Percentiles rank a stretch among this genome's conserved stretches.
Evolutionary conservation across 2,888 invertebrate species (phyloP).

Genomic region (Schizaphis graminum): DNA sequence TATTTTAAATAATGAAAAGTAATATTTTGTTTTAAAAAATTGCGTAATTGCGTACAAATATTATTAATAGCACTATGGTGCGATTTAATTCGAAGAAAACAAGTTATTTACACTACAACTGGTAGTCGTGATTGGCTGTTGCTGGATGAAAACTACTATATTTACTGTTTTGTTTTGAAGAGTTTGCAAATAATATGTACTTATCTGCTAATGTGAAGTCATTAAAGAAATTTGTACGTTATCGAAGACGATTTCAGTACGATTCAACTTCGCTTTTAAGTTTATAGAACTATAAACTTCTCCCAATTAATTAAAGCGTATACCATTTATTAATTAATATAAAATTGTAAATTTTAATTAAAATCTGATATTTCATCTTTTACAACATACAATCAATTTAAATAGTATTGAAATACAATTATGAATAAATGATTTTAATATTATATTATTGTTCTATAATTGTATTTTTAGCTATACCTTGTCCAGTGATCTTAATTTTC

Average conservation of each 20-base stretch:
- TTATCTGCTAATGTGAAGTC: background rate
- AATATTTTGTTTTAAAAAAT: background rate
- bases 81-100: background rate
- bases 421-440: background rate
- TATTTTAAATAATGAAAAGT: background rate
- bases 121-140: background rate
- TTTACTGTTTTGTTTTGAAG: background rate
- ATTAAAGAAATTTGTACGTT: background rate
- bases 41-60: background rate
- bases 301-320: conserved; percentile 24
- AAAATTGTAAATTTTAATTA: background rate
- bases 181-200: background rate
- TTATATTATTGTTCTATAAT: background rate
- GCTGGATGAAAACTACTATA: background rate
- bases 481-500: background rate
- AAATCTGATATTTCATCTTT: background rate
- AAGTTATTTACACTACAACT: background rate
- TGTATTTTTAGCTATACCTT: background rate
- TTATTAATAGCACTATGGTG: background rate
- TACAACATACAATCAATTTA: background rate
- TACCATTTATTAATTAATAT: too few relatives aligned
- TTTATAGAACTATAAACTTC: conserved; percentile 8
- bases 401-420: background rate
- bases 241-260: background rate
- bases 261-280: conserved; percentile 6